Percentiles rank a stretch among this genome's conserved stretches.
phyloP scores from a whole-genome alignment of 2,888 invertebrate species.

The Melipona bicolor region DNA sequence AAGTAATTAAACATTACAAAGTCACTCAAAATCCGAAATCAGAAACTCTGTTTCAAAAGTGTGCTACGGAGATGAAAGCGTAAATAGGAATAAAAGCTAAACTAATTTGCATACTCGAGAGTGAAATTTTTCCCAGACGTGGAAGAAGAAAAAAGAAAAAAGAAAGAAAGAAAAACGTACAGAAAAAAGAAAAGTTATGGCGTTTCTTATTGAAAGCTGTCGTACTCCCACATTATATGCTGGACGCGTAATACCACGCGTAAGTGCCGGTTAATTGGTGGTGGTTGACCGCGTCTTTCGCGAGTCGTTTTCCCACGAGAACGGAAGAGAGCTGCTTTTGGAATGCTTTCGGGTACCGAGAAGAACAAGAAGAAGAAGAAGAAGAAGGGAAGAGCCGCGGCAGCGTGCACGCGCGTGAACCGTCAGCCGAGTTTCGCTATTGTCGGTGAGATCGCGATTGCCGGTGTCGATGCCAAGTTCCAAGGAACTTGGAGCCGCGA shows the following conservation, averaged over 20 bases:
- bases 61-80: not conserved
- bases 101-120: not conserved
- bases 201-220: not conserved
- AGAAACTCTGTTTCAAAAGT: not conserved
- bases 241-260: not conserved
- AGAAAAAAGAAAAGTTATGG: not conserved
- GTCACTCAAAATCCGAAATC: not conserved
- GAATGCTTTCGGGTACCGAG: conserved; percentile 60
- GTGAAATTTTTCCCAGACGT: not conserved
- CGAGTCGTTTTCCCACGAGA: conserved; percentile 47
- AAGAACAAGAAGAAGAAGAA: conserved; percentile 28
- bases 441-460: conserved; percentile 51
- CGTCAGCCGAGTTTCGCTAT: conserved; percentile 43
- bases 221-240: too few species aligned
- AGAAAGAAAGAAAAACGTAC: not conserved
- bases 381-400: too few species aligned
- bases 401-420: not conserved
- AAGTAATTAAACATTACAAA: too few species aligned
- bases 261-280: not conserved
- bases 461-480: conserved; percentile 31
- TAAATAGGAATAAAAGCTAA: not conserved
- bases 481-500: conserved; percentile 12
- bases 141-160: too few species aligned
- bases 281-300: conserved; percentile 12
- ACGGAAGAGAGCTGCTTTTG: conserved; percentile 50